Percentiles rank a stretch among this genome's conserved stretches.
Evolutionary conservation across 1,140 invertebrate genomes (phyloP).

Genomic region (Holotrichia oblita): DNA sequence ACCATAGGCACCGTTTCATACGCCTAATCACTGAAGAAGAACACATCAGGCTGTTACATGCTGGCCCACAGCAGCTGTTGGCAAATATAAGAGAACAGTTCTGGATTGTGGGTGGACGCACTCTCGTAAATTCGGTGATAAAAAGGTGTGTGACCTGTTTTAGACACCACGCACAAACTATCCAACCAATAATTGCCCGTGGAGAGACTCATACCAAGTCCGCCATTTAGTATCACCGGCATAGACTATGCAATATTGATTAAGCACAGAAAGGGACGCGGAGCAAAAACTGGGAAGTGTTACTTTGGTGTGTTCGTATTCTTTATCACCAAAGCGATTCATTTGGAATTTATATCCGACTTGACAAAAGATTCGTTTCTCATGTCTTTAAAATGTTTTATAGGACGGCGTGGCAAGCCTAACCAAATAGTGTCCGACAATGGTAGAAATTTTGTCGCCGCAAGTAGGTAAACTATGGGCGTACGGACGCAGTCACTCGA

Average conservation of each 20-base stretch:
- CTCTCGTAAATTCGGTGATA: constrained; percentile 39
- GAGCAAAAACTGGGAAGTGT: constrained; percentile 44
- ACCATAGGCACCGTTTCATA: not conserved
- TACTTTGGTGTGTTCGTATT: constrained; percentile 50
- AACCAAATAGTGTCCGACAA: constrained; percentile 52
- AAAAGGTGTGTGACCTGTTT: constrained; percentile 29
- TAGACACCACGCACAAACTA: constrained; percentile 40
- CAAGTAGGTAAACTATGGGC: too few relatives aligned
- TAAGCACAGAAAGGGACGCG: constrained; percentile 18
- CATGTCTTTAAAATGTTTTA: constrained; percentile 54
- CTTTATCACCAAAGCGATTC: constrained; percentile 47
- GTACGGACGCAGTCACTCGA: too few relatives aligned
- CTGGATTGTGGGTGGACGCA: constrained; percentile 50
- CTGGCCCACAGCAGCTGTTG: constrained; percentile 51
- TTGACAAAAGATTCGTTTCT: constrained; percentile 46
- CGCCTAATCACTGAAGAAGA: constrained; percentile 22
- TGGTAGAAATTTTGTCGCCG: constrained; percentile 59
- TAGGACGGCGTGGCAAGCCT: constrained; percentile 51
- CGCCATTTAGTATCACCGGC: constrained; percentile 52
- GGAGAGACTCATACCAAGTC: constrained; percentile 48
- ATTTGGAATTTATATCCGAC: constrained; percentile 51
- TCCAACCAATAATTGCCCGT: constrained; percentile 50
- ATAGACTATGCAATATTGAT: constrained; percentile 50
- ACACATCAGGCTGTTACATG: constrained; percentile 33
- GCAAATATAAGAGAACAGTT: constrained; percentile 49